Evolutionary conservation across 2,113 vertebrate genomes (phyloP), one percentile per base, ranked within the genome.

Genomic region (Pelvicachromis taeniatus): DNA sequence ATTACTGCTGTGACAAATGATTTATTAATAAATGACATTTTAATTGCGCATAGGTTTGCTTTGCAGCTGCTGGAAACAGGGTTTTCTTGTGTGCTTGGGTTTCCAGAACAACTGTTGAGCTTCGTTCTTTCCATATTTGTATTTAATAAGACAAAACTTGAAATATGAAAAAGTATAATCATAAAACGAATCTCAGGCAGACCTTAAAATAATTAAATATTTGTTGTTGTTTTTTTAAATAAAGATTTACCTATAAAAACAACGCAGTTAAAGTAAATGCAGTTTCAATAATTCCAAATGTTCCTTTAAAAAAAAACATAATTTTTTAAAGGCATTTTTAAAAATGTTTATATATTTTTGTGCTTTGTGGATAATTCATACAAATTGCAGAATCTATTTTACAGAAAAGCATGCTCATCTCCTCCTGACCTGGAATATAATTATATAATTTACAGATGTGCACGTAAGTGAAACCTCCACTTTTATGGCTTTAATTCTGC

Each of bases 401-500:
- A 50, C 3, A 48, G 68, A 23, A 31, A 83, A 40, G 26, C 52
- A 5, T 53, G 6, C 11, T 84, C 21, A 65, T 19, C 45, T 56
- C 54, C 31, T 45, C 42, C 58, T 33, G n/a, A 52, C 61, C 31
- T 42, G 13, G 48, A 52, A 83, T 55, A 84, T 77, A 33, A 42
- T 40, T 78, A 80, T 85, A 84, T 40, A 17, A 89, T 84, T 84
- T 87, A 81, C 52, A 59, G 9, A 86, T 63, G 56, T 77, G 12
- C 17, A 63, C 48, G 9, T 40, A 21, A 23, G 29, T 16, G 12
- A 63, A 13, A 31, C 16, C 26, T 50, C 17, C 2, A 12, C 3
- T 75, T 75, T 50, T 33, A 40, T 10, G 17, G 23, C 19, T 65
- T 45, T 14, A 2, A 77, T n/a, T 54, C 19, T 55, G 0, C 29